Evolutionary conservation across 2,888 invertebrate species (phyloP), one percentile per base, ranked within the genome.

Genomic region (Gymnocheta viridis): DNA sequence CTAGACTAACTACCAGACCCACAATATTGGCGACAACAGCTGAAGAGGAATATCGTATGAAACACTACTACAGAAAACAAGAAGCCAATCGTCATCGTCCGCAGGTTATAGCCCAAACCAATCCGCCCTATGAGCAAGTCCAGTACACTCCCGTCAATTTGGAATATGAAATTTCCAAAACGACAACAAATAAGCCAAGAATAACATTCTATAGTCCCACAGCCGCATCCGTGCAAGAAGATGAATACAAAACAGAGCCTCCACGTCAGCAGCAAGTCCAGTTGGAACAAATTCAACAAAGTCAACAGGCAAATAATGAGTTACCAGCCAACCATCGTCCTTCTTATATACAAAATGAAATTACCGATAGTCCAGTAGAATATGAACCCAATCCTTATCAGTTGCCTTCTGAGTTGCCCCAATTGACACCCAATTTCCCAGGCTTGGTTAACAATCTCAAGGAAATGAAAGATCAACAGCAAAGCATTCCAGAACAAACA

Each of bases 391-490:
- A 93, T 56, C 93, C 94, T 0, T 94, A 93, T 47, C 93, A 93
- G 73, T 87, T 94, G 47, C 93, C 94, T 2, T 93, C 93, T 0
- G 93, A 94, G 85, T 89, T 94, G 22, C 94, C 94, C 1, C 91
- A 93, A 0, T 92, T 94, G 54, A 94, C 93, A 17, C 93, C 94
- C 0, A 93, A 94, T 85, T 91, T 94, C 32, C 94, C 94, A 1
- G 93, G 94, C 0, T 89, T 94, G 27, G 93, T 95, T 0, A 94
- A 94, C 87, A 93, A 94, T 35, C 90, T 95, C 38, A 92, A 94
- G 86, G 94, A 94, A 81, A 92, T 93, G 83, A 89, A 90, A 32
- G 88, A 89, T 62, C 77, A 88, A 47, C 87, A 87, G 14, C 41
- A 35, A 58, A 44, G 9, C 19, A 64, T 0, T 2, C 69, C 17